Base-by-base conservation (phyloP, 2,888 invertebrate species). In the Drosophila anceps region DNA sequence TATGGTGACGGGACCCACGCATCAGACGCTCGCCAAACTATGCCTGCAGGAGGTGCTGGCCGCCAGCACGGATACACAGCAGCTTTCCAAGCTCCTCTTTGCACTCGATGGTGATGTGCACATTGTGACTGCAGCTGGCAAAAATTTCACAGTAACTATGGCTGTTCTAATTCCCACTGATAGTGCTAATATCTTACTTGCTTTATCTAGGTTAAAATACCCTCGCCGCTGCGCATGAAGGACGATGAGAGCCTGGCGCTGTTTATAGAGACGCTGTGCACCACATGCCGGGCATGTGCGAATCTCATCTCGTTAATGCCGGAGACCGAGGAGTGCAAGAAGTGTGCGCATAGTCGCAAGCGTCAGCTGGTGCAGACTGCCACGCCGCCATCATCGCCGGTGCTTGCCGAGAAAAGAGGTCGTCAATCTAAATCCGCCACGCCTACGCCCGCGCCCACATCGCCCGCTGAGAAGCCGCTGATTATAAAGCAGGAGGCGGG, bases 1-100 rank as follows among this genome's bases (percentile, higher is more conserved):
- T 6, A 93, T 92, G 83, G 92, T 94, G 8, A 94, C 94, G 57
- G 94, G 94, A 9, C 93, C 93, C 5, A 93, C 94, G 59, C 92
- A 81, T 91, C 92, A 88, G 82, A 94, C 83, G 84, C 92, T 82
- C 51, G 93, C 92, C 4, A 93, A 92, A 76, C 84, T 92, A n/a
- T 93, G 93, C 59, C 80, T 93, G 58, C 93, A 93, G 72, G 93
- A 93, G 64, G 91, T 93, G 5, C 82, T 93, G 37, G 92, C 92
- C 13, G 93, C 93, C 8, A 93, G 93, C 80, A 90, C 92, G 7
- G 93, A 93, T 50, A 93, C 93, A 0, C 91, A 93, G 24, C 93
- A 92, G 71, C 74, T 92, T 20, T 93, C 91, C 4, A 92, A 91
- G 59, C 73, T 93, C 33, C 73, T 93, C 1, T 93, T 93, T 69